A percentile compares a stretch with the other conserved stretches of the same genome.
These are phyloP conservation scores for Dicerorhinus sumatrensis DNA, from an alignment of 2,113 vertebrate species.

Conservation along the genomic window DNA sequence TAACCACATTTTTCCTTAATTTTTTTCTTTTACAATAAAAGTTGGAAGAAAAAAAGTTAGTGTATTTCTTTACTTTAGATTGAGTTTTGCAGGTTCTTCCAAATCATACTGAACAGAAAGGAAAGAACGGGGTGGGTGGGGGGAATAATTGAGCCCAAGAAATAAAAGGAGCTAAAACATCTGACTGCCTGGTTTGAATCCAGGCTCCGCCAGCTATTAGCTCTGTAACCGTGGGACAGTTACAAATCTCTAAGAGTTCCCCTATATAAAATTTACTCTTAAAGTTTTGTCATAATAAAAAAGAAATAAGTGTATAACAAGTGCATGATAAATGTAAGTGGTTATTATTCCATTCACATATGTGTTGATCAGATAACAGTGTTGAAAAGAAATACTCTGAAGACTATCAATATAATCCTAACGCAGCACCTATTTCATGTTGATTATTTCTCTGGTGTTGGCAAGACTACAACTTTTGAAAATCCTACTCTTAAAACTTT, in stretches of 20 bases:
- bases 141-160: not conserved
- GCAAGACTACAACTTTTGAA: not conserved
- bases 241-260: not conserved
- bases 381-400: not conserved
- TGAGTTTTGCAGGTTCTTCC: not conserved
- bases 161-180: not conserved
- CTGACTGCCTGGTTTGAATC: not conserved
- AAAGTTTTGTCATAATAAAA: not conserved
- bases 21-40: conserved; percentile 13
- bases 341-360: not conserved
- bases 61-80: not conserved
- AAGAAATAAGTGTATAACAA: not conserved
- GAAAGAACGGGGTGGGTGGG: no score
- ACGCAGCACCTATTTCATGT: not conserved
- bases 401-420: conserved; percentile 22
- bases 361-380: conserved; percentile 10
- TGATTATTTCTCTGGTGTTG: not conserved
- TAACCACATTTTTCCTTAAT: not conserved
- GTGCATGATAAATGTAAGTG: not conserved
- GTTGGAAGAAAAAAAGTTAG: not conserved
- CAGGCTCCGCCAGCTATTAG: not conserved
- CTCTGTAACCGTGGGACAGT: not conserved
- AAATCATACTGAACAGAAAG: not conserved
- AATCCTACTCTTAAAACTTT: not conserved
- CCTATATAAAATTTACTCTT: not conserved